phyloP scores from a whole-genome alignment of 2,797 vertebrate species.

The Coluber constrictor region DNA sequence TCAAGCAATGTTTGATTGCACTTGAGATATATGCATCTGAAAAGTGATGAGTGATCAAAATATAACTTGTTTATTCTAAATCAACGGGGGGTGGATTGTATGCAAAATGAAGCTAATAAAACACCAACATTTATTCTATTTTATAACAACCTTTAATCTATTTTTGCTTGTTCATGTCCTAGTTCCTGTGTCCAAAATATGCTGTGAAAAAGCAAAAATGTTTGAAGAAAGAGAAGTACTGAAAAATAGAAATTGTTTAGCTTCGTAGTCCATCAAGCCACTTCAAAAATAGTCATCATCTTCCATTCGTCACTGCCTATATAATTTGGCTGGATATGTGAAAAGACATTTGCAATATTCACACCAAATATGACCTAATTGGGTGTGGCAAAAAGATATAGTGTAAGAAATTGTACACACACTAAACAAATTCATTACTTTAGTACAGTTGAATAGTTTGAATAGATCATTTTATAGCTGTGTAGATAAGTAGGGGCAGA shows the following conservation, averaged over 20 bases:
- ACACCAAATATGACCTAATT: background rate
- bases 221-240: background rate
- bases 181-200: background rate
- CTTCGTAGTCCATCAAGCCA: background rate
- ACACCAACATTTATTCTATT: background rate
- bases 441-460: accelerated
- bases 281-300: background rate
- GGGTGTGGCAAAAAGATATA: background rate
- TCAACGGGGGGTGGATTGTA: background rate
- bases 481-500: background rate
- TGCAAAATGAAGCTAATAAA: background rate
- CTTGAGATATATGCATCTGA: background rate
- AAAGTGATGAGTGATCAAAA: background rate
- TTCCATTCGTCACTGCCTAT: background rate
- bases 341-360: background rate
- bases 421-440: accelerated
- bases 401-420: background rate
- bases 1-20: background rate
- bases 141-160: background rate
- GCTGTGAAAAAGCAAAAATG: background rate
- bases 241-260: background rate
- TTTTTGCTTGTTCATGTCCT: background rate
- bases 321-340: background rate
- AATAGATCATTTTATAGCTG: background rate
- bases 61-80: background rate